phyloP scores from a whole-genome alignment of 1,140 invertebrate species.

The Melitaea cinxia region DNA sequence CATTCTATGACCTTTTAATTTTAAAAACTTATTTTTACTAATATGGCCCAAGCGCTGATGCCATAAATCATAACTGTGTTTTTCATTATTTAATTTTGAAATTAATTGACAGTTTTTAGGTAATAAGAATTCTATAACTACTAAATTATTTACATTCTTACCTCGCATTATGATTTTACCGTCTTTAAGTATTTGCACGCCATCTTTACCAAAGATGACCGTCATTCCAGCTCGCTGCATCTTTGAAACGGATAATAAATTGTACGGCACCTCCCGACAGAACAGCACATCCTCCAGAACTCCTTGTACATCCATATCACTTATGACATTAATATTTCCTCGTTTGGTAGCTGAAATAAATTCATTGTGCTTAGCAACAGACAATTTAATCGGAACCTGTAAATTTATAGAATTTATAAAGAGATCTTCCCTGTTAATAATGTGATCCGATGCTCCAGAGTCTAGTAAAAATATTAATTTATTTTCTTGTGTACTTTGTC shows the following conservation, averaged over 20 bases:
- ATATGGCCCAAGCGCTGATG: no score
- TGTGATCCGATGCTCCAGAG: slow-evolving; percentile 43
- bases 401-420: not conserved
- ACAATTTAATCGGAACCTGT: not conserved
- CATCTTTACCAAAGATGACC: not conserved
- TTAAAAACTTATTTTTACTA: no score
- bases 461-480: slow-evolving; percentile 51
- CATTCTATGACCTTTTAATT: no score
- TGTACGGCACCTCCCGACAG: not conserved
- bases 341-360: not conserved
- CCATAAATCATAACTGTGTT: no score
- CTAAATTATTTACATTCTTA: no score
- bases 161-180: not conserved
- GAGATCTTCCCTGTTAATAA: not conserved
- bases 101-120: no score
- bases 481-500: slow-evolving; percentile 7
- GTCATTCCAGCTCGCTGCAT: not conserved
- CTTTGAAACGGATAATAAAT: not conserved
- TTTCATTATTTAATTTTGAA: no score
- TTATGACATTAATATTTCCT: not conserved
- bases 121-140: no score
- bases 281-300: not conserved
- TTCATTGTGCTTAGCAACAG: not conserved
- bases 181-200: not conserved
- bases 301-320: not conserved